phyloP scores from a whole-genome alignment of 2,888 invertebrate species.

The Pilophorus perplexus region DNA sequence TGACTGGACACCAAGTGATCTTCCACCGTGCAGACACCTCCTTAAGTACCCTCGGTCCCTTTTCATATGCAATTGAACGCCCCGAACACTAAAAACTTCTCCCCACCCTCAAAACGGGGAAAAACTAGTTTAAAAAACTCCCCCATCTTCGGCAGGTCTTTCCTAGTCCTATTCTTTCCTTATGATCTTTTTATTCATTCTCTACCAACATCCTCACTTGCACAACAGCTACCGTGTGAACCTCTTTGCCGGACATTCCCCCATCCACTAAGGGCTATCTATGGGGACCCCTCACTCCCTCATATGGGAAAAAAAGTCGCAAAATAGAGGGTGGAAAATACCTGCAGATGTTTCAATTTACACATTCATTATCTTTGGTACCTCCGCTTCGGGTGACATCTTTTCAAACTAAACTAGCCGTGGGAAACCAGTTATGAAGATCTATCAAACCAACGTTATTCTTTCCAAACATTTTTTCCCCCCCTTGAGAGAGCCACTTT shows the following conservation, averaged over 20 bases:
- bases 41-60: constrained; percentile 32
- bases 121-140: constrained; percentile 17
- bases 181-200: constrained; percentile 2
- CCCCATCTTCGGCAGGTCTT: background rate
- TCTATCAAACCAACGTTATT: background rate
- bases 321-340: background rate
- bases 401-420: constrained; percentile 4
- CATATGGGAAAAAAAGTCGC: background rate
- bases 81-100: no score
- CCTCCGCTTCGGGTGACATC: constrained; percentile 14
- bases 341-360: constrained; percentile 30
- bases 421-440: constrained; percentile 29
- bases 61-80: no score
- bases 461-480: background rate
- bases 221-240: constrained; percentile 23
- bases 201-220: constrained; percentile 19
- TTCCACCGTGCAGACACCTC: background rate
- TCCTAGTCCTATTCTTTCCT: no score
- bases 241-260: background rate
- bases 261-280: constrained; percentile 3
- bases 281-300: background rate
- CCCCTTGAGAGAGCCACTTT: background rate
- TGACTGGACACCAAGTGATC: constrained; percentile 29
- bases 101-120: no score
- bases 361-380: constrained; percentile 6